phyloP scores from a whole-genome alignment of 2,797 vertebrate species.

The Chaenodraco wilsoni region DNA sequence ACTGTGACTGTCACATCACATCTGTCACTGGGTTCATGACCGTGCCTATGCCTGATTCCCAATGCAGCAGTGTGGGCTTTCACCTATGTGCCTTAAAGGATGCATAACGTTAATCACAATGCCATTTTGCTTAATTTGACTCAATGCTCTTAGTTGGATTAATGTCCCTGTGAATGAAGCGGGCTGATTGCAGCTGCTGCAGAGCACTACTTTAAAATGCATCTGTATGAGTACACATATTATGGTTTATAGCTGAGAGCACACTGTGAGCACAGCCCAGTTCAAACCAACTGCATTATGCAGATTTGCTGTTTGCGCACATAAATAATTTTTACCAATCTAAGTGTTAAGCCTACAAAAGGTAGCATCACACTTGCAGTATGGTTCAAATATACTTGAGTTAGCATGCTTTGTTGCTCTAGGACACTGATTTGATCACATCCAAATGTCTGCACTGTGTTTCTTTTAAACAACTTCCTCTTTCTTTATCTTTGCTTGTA shows the following conservation, averaged over 20 bases:
- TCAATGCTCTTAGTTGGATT: slow-evolving; percentile 49
- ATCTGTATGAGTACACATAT: slow-evolving; percentile 6
- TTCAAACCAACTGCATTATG: slow-evolving; percentile 10
- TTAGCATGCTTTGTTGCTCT: slow-evolving; percentile 21
- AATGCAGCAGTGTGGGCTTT: slow-evolving; percentile 17
- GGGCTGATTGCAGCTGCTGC: slow-evolving; percentile 26
- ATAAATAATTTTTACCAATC: slow-evolving; percentile 20
- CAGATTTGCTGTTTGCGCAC: slow-evolving; percentile 24
- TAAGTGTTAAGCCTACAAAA: slow-evolving; percentile 9
- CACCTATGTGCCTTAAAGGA: slow-evolving; percentile 19
- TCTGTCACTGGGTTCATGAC: slow-evolving; percentile 30
- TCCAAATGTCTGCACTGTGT: slow-evolving; percentile 9
- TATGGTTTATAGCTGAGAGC: slow-evolving; percentile 6
- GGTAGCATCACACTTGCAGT: slow-evolving; percentile 1
- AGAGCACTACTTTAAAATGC: slow-evolving; percentile 12
- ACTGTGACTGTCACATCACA: slow-evolving; percentile 49
- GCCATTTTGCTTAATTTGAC: slow-evolving; percentile 34
- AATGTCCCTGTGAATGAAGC: slow-evolving; percentile 30
- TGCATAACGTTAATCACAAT: slow-evolving; percentile 30
- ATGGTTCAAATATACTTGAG: slow-evolving; percentile 5
- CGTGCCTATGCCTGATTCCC: slow-evolving; percentile 12
- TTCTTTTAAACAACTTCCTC: slow-evolving; percentile 37
- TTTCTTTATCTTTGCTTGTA: slow-evolving; percentile 27
- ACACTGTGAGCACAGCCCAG: slow-evolving; percentile 6
- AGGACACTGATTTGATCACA: slow-evolving; percentile 27